Percentiles rank a stretch among this genome's conserved stretches.
Evolutionary conservation across 2,888 invertebrate genomes (phyloP).

Genomic region (Siphlonurus alternatus): DNA sequence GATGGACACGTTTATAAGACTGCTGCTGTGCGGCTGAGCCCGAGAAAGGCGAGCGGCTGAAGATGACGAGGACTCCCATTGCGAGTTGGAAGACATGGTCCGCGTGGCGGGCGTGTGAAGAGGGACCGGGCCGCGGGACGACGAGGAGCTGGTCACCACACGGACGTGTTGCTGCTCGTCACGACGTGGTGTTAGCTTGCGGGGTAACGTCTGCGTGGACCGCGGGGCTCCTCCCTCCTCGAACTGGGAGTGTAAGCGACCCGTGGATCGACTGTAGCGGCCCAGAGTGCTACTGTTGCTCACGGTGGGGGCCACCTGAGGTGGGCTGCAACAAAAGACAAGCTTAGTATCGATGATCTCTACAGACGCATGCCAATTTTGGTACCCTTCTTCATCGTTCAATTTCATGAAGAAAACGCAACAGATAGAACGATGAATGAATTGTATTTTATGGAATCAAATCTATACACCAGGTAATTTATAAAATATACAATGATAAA

Average conservation of each 20-base stretch:
- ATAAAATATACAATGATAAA: too few relatives aligned
- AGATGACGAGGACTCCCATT: conserved; percentile 32
- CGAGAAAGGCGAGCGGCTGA: conserved; percentile 51
- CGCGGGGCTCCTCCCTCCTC: conserved; percentile 33
- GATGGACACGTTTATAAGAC: conserved; percentile 21
- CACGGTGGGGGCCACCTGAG: not conserved
- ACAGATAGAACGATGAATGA: too few relatives aligned
- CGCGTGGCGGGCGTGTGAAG: not conserved
- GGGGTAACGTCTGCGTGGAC: conserved; percentile 52
- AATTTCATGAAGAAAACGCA: too few relatives aligned
- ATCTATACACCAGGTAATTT: too few relatives aligned
- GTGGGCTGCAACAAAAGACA: conserved; percentile 35
- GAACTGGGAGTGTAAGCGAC: conserved; percentile 42
- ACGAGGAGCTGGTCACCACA: conserved; percentile 9
- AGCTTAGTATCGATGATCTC: too few relatives aligned
- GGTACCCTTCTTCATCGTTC: too few relatives aligned
- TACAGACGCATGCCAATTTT: too few relatives aligned
- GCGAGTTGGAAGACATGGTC: not conserved
- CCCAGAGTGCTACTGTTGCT: conserved; percentile 57
- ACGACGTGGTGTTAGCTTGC: conserved; percentile 31
- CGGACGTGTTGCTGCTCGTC: conserved; percentile 7
- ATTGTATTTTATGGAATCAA: too few relatives aligned
- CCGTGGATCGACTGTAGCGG: conserved; percentile 66
- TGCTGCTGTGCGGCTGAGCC: conserved; percentile 21
- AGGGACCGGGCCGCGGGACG: conserved; percentile 7